Evolutionary conservation across 1,140 invertebrate species (phyloP).

Genomic region (Vollenhovia emeryi): DNA sequence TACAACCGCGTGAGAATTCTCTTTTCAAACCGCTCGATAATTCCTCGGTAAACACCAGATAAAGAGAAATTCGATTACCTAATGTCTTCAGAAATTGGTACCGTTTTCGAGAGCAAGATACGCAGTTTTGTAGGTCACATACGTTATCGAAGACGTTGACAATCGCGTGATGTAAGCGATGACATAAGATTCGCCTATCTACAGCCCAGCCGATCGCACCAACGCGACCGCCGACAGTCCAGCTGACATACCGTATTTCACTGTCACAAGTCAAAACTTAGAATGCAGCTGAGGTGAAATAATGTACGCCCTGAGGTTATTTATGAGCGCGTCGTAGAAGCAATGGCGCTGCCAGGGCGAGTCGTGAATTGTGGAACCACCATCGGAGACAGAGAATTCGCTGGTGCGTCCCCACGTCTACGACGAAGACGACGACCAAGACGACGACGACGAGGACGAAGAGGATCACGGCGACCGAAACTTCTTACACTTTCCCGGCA

Average conservation of each 20-base stretch:
- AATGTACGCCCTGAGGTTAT: slow-evolving; percentile 72
- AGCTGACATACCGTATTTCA: slow-evolving; percentile 69
- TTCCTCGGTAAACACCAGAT: background rate
- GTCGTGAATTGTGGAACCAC: slow-evolving; percentile 67
- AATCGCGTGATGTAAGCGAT: slow-evolving; percentile 26
- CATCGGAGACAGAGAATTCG: slow-evolving; percentile 68
- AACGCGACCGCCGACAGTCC: slow-evolving; percentile 49
- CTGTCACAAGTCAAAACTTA: slow-evolving; percentile 74
- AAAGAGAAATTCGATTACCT: background rate
- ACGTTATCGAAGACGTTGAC: background rate
- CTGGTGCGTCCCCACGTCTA: slow-evolving; percentile 39
- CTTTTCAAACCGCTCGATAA: background rate
- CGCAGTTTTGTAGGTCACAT: background rate
- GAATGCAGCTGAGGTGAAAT: slow-evolving; percentile 69
- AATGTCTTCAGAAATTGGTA: background rate
- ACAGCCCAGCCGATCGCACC: slow-evolving; percentile 31
- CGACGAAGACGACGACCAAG: slow-evolving; percentile 30
- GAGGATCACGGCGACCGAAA: slow-evolving; percentile 40
- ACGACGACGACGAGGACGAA: slow-evolving; percentile 15
- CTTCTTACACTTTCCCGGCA: slow-evolving; percentile 67
- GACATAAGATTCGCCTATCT: slow-evolving; percentile 12
- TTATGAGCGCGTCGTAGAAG: slow-evolving; percentile 70
- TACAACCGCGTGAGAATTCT: background rate
- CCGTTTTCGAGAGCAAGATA: background rate
- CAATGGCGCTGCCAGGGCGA: slow-evolving; percentile 64